Evolutionary conservation across 2,113 vertebrate species (phyloP).

Genomic region (Crotalus helleri): DNA sequence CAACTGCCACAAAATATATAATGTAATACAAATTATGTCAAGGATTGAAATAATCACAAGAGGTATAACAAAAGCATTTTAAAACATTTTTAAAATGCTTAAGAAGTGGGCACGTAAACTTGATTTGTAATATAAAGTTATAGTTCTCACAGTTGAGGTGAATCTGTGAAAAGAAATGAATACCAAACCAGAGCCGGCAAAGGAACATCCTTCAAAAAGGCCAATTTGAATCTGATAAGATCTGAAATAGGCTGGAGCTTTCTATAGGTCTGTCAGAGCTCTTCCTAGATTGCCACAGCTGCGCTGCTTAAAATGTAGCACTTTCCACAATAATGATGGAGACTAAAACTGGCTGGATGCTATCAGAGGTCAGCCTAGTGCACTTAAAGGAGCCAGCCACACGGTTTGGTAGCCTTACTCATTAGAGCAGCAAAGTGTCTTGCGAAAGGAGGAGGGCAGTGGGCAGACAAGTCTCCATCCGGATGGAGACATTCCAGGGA

Average conservation of each 20-base stretch:
- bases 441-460: conserved; percentile 25
- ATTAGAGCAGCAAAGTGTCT: conserved; percentile 31
- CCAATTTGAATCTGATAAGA: conserved; percentile 27
- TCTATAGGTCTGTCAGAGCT: conserved; percentile 36
- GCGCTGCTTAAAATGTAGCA: conserved; percentile 45
- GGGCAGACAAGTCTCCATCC: background rate
- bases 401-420: conserved; percentile 29
- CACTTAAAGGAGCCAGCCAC: conserved; percentile 35
- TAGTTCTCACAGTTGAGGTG: background rate
- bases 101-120: conserved; percentile 14
- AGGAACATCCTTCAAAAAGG: conserved; percentile 13
- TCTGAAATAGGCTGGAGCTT: conserved; percentile 48
- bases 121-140: background rate
- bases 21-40: background rate
- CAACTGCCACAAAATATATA: background rate
- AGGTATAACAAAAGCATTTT: background rate
- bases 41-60: conserved; percentile 10
- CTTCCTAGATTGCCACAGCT: conserved; percentile 43
- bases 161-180: conserved; percentile 1
- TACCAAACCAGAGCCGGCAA: background rate
- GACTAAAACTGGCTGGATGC: conserved; percentile 33
- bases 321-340: conserved; percentile 36
- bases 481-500: conserved; percentile 10
- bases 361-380: conserved; percentile 30
- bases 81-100: background rate